Evolutionary conservation across 2,888 invertebrate species (phyloP), one percentile per base, ranked within the genome.

Genomic region (Amblyjoppa fuscipennis): DNA sequence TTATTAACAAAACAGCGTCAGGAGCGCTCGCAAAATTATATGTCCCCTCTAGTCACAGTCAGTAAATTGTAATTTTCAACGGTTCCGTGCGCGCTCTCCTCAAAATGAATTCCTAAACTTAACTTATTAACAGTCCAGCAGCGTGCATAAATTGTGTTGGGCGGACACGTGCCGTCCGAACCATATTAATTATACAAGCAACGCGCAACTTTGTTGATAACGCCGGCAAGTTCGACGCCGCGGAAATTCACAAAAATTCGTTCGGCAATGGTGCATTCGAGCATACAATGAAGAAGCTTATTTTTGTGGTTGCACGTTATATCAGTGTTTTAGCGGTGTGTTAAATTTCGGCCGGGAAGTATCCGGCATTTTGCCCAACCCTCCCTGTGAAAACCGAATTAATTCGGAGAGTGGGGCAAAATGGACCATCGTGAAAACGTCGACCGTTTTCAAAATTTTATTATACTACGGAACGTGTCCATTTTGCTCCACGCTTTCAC

Each of bases 71-170:
- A 56, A 56, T 56, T 56, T 71, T 73, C 56, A 41, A 53, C 56
- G 34, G 56, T 1, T 38, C 38, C 13, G 13, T 25, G 53, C 38
- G n/a, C 13, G 38, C 73, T 34, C 56, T 56, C 38, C 13, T 20
- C 13, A 6, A 73, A 56, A 73, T 38, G 59, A 73, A 56, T 73
- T n/a, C 38, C 41, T 38, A 53, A 73, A 73, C 73, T 73, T 56
- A 13, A 56, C 38, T 59, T 59, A 59, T 59, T 59, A 59, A 59
- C 59, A 38, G 56, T 38, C 38, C 38, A 56, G 31, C 16, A 25
- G 31, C 53, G 38, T 41, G 53, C 53, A 34, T 38, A 56, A 59
- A 73, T 73, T 73, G 34, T 51, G 34, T 38, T 11, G 16, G n/a
- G 11, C 28, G 31, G 31, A 16, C 70, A 56, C 51, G 53, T 56